These are phyloP conservation scores for Cisticola juncidis DNA, from an alignment of 2,113 vertebrate genomes.

Conservation along the genomic window DNA sequence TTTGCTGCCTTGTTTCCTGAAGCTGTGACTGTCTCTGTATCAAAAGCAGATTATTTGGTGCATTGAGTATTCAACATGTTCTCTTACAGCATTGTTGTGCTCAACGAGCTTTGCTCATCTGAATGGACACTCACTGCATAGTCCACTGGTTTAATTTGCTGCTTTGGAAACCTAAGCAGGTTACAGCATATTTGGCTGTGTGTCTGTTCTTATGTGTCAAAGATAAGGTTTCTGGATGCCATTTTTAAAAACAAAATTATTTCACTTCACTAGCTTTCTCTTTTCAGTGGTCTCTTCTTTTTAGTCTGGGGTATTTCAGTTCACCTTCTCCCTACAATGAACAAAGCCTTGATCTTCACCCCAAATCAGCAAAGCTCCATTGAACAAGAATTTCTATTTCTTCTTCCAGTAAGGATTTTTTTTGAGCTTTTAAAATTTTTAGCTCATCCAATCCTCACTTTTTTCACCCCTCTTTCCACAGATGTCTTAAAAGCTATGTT, in stretches of 20 bases:
- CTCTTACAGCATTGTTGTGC: conserved; percentile 42
- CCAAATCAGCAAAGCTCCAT: conserved; percentile 39
- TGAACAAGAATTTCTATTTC: background rate
- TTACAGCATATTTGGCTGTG: conserved; percentile 53
- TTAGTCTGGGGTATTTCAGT: background rate
- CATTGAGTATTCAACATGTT: conserved; percentile 58
- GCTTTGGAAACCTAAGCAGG: conserved; percentile 53
- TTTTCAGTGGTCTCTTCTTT: conserved; percentile 25
- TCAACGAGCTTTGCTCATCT: conserved; percentile 70
- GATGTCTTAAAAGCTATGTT: background rate
- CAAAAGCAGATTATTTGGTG: conserved; percentile 53
- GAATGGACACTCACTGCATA: conserved; percentile 67
- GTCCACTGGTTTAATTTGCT: conserved; percentile 64
- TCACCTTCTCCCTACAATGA: background rate
- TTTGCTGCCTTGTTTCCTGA: background rate
- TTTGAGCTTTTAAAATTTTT: background rate
- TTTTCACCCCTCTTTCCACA: background rate
- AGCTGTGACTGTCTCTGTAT: conserved; percentile 32
- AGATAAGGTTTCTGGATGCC: conserved; percentile 52
- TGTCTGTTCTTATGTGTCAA: conserved; percentile 55
- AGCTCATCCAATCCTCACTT: background rate
- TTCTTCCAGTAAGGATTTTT: background rate
- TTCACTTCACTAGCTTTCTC: conserved; percentile 40
- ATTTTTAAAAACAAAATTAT: conserved; percentile 58
- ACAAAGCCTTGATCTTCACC: conserved; percentile 15